Base-by-base conservation (phyloP, 2,113 vertebrate species). In the Puffinus mauretanicus region DNA sequence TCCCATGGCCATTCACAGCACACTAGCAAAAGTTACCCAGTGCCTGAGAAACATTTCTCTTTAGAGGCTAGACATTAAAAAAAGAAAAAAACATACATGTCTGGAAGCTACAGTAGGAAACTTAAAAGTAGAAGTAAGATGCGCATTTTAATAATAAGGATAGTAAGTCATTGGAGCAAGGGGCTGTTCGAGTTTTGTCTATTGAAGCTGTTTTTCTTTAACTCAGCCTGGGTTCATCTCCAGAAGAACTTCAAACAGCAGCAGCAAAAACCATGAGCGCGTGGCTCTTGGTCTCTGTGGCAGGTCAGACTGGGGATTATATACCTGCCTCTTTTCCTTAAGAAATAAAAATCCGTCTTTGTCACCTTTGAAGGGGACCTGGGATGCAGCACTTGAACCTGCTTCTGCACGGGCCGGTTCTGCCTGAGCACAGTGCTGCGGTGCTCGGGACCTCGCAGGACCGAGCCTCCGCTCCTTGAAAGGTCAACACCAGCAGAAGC, bases 221-320 rank as follows among this genome's bases (percentile, higher is more conserved):
- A n/a, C 25, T 7, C 82, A 82, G 82, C 30, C 46, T 38, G 42
- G 42, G 21, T 13, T 82, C 1, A 0, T 27, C 65, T 79, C 30
- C 38, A 30, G 70, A 54, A 71, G n/a, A 29, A 21, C 27, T 82
- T 82, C 69, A 30, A 46, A 22, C 10, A 84, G 60, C 58, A 84
- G 60, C 58, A 81, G 72, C 49, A 58, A 38, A 79, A 3, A 2
- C 10, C 57, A 20, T 0, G 3, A 38, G 16, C 0, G 1, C 2
- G 4, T 5, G 38, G 47, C 76, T 55, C 25, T 24, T 0, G 0
- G 20, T 13, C 64, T 44, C 77, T 32, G 49, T 1, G 4, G 49
- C 60, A 44, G 46, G 10, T 44, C 58, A 52, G 64, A 2, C 17
- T 2, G 4, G 46, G 69, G 20, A 19, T 5, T 34, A 24, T 3